Evolutionary conservation across 2,113 vertebrate genomes (phyloP).

Genomic region (Aldabrachelys gigantea): DNA sequence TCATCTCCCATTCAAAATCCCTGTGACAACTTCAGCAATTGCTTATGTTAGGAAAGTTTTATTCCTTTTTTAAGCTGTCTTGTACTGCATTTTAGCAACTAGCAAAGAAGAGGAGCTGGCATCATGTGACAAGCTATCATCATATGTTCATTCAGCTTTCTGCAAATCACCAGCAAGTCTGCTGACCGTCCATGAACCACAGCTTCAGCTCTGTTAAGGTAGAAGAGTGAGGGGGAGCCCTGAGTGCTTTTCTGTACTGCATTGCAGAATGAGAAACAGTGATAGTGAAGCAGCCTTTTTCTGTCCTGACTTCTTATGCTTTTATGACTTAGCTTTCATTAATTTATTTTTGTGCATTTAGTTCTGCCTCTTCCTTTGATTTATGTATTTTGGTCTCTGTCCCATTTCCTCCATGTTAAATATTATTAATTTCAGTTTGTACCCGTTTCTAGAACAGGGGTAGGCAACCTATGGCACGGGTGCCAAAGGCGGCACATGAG

Average conservation of each 20-base stretch:
- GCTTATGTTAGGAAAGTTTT: not conserved
- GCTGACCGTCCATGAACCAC: not conserved
- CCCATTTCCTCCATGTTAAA: not conserved
- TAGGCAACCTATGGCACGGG: too few species aligned
- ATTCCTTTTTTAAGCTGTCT: not conserved
- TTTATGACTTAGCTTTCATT: not conserved
- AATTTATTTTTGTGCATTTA: not conserved
- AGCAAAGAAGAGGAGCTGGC: not conserved
- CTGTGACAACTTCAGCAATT: not conserved
- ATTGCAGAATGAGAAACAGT: not conserved
- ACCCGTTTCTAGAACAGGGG: too few species aligned
- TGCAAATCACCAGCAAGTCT: not conserved
- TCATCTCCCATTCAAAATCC: not conserved
- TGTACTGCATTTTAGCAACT: not conserved
- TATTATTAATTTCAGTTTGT: not conserved
- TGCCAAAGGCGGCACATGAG: too few species aligned
- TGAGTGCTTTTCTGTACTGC: not conserved
- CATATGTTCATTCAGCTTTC: not conserved
- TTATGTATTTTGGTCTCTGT: not conserved
- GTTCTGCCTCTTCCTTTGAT: not conserved
- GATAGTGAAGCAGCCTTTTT: not conserved
- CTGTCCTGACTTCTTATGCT: not conserved
- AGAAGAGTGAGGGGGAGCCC: not conserved
- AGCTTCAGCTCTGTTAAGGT: rapidly evolving
- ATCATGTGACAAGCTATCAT: not conserved